Percentiles rank a stretch among this genome's conserved stretches.
Evolutionary conservation across 2,797 vertebrate genomes (phyloP).

Genomic region (Chlorospingus flavigularis): DNA sequence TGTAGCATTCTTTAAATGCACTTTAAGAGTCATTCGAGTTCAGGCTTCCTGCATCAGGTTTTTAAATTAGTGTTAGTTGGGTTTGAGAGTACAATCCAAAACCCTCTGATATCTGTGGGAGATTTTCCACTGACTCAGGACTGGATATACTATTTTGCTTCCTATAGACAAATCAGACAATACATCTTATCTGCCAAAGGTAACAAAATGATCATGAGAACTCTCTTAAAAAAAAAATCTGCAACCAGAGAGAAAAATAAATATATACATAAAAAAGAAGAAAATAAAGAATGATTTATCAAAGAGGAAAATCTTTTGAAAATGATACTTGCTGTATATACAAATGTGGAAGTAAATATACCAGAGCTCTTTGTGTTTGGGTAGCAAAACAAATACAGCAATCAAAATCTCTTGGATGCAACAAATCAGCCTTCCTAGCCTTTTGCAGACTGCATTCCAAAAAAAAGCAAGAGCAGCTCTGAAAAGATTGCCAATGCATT

Average conservation of each 20-base stretch:
- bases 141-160: neutral
- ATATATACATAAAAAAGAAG: neutral
- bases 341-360: conserved; percentile 1
- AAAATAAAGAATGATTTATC: neutral
- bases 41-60: neutral
- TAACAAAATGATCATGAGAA: neutral
- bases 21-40: neutral
- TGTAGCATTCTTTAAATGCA: neutral
- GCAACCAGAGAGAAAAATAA: neutral
- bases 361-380: neutral
- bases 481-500: neutral
- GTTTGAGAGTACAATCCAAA: neutral
- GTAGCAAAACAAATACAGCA: neutral
- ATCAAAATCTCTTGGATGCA: neutral
- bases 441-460: neutral
- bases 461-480: neutral
- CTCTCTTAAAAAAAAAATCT: neutral
- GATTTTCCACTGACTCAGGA: neutral
- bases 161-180: neutral
- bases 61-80: neutral
- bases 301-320: neutral
- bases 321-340: neutral
- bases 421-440: neutral
- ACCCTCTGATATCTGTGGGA: neutral
- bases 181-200: neutral